Percentiles rank a stretch among this genome's conserved stretches.
Evolutionary conservation across 2,888 invertebrate species (phyloP).

Genomic region (Nomada ruficornis): DNA sequence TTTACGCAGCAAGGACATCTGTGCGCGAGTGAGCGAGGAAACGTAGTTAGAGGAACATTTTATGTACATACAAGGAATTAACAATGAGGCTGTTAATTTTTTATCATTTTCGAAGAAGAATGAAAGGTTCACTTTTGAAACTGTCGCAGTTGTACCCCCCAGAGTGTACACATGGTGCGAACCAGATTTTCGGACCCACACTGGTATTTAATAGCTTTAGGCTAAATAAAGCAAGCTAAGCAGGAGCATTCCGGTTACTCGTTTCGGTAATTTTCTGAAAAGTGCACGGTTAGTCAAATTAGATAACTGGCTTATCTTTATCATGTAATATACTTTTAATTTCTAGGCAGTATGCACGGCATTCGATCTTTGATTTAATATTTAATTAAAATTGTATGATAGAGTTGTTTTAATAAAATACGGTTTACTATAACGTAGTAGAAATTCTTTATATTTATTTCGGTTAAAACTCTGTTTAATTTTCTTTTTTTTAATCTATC

Average conservation of each 20-base stretch:
- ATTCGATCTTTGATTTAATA: no score
- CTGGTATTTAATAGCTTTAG: conserved; percentile 12
- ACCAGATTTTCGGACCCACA: background rate
- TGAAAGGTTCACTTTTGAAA: background rate
- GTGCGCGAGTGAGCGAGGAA: no score
- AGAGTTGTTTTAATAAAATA: no score
- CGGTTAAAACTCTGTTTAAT: no score
- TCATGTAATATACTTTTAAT: no score
- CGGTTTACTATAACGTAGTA: no score
- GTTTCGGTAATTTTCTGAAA: background rate
- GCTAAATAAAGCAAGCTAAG: conserved; percentile 29
- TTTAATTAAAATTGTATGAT: no score
- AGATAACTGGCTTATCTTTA: no score
- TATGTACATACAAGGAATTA: background rate
- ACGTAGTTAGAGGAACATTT: background rate
- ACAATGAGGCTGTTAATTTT: background rate
- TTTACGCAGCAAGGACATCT: no score
- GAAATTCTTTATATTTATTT: no score
- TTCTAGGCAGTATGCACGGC: no score
- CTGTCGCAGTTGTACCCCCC: background rate
- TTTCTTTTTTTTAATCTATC: background rate
- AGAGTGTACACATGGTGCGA: conserved; percentile 10
- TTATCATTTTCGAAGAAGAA: no score
- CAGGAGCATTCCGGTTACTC: background rate
- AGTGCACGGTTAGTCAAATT: background rate